Evolutionary conservation across 2,888 invertebrate species (phyloP), one percentile per base, ranked within the genome.

Genomic region (Drosophila anomalipes): DNA sequence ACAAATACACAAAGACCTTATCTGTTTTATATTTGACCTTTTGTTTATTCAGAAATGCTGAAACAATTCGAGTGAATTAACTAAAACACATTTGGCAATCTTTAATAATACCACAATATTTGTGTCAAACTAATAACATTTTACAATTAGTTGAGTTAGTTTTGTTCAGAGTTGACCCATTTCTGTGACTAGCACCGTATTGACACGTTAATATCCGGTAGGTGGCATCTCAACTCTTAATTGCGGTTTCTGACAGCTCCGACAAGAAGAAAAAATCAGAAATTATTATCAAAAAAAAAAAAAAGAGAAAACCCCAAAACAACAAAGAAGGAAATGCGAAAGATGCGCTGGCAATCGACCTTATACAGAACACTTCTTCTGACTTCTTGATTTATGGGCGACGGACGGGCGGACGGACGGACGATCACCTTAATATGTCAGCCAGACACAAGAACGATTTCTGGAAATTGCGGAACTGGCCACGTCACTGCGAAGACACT

Each of bases 381-480:
- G 33, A 54, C 49, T 41, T 14, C 35, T 32, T 59, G 70, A 63
- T 41, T 64, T 65, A 63, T 63, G 14, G n/a, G n/a, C 37, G 22
- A 33, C 35, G 41, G 14, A 51, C 33, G 30, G 14, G 47, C 33
- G 30, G 30, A 12, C 33, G 33, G 33, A 33, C 12, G 16, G 16
- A 26, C 35, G 47, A 63, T 58, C 44, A 19, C 47, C 58, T 47
- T 60, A 76, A 76, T 74, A 37, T 74, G 60, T 61, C 60, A 58
- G 39, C 5, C 35, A 35, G 19, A 62, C 56, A 69, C 68, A 72
- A 73, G 65, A 56, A 61, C 41, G 32, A 39, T 65, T 41, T n/a
- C 47, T 37, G 76, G 60, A 75, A 75, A n/a, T 51, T 12, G n/a
- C 14, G 47, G 54, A 47, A 47, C 30, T 52, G 74, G 71, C 63